Conservation (phyloP, 2,888 invertebrate genomes). For the Caenorhabditis drosophilae region DNA sequence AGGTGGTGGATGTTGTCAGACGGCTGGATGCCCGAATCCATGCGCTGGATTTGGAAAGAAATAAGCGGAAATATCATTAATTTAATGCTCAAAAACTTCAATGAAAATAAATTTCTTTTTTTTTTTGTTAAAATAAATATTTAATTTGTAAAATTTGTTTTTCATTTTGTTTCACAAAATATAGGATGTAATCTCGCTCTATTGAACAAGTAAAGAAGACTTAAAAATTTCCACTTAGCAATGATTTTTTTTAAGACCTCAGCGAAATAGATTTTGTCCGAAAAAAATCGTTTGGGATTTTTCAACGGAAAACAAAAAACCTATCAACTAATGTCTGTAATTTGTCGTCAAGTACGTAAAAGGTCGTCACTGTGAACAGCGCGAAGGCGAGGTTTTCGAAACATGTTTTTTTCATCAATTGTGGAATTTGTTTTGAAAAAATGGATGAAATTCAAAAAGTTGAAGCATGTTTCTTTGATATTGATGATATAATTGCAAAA, state of each 20-base stretch:
- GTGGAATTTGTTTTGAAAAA: background rate
- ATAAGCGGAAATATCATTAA: no score
- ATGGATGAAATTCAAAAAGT: constrained; percentile 12
- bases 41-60: constrained; percentile 41
- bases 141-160: background rate
- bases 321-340: no score
- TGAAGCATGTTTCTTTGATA: constrained; percentile 12
- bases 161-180: background rate
- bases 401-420: background rate
- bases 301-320: no score
- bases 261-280: no score
- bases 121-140: no score
- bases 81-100: no score
- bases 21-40: constrained; percentile 29
- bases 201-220: constrained; percentile 1
- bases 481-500: constrained; percentile 33
- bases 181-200: background rate
- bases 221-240: background rate
- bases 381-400: constrained; percentile 2
- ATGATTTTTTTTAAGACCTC: no score
- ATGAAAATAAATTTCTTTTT: no score
- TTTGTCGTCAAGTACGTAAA: no score
- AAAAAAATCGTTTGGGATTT: no score
- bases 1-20: constrained; percentile 34
- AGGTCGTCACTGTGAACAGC: constrained; percentile 15